Evolutionary conservation across 2,888 invertebrate genomes (phyloP), one percentile per base, ranked within the genome.

Genomic region (Malachius bipustulatus): DNA sequence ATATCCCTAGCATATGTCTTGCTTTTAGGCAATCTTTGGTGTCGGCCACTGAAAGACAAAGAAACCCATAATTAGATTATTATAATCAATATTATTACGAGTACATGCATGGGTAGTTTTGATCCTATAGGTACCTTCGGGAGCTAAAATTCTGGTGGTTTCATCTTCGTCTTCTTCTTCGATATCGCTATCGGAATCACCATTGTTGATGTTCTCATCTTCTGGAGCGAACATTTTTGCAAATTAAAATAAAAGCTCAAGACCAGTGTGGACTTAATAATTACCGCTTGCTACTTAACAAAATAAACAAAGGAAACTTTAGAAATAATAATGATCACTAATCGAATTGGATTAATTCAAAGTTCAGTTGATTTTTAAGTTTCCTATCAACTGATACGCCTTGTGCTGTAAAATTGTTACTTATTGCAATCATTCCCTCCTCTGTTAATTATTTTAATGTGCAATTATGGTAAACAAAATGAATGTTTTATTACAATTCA

Each of bases 1-100:
- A 69, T 32, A 89, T 70, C 1, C 87, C 87, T 37, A 90, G 68
- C 3, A 83, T 73, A 52, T 82, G 76, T 19, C 88, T 71, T 36
- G 81, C 67, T 63, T 83, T 82, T 44, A 79, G 57, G 56, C 74
- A 75, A 63, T 75, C 70, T 61, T 62, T 69, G 26, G 77, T 76
- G 53, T 79, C 76, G 48, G 73, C 71, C 39, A 65, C 64, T 64
- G 36, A 32, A 56, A 58, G n/a, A 38, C 40, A 38, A 35, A 30
- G 31, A 16, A 12, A 26, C 30, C 28, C 10, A 19, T 13, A 24
- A 40, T 14, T 2, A 26, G 16, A 34, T 31, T 19, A 24, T 10
- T 31, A 32, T 24, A n/a, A n/a, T n/a, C n/a, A 9, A n/a, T 29
- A 8, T 6, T 8, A 29, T n/a, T n/a, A 29, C 29, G 29, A 9